phyloP scores from a whole-genome alignment of 1,140 invertebrate species.

The Paraescarpia echinospica region DNA sequence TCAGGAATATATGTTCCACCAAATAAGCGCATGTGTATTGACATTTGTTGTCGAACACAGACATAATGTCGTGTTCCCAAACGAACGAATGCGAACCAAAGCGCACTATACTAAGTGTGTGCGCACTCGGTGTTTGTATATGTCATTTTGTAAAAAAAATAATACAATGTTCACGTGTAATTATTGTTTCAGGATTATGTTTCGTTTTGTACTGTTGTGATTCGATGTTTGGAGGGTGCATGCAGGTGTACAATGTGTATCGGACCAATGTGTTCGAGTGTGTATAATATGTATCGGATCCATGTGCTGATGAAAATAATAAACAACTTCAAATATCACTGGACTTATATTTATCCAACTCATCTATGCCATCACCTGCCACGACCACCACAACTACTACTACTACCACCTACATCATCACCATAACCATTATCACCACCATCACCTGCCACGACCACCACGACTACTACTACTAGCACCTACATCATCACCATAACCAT shows the following conservation, averaged over 20 bases:
- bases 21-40: not conserved
- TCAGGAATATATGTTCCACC: not conserved
- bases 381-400: no score
- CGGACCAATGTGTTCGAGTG: not conserved
- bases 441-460: no score
- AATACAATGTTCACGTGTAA: not conserved
- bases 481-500: no score
- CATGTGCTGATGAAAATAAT: not conserved
- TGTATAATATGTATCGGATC: not conserved
- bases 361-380: no score
- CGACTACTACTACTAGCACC: no score
- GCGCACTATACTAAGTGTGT: not conserved
- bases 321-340: not conserved
- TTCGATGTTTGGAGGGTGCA: not conserved
- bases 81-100: not conserved
- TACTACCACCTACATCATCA: no score
- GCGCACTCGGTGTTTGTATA: not conserved
- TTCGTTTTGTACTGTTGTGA: slow-evolving; percentile 5
- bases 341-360: not conserved
- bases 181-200: not conserved
- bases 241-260: not conserved
- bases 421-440: no score
- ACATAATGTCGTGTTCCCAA: not conserved
- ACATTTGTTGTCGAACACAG: not conserved
- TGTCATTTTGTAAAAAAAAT: slow-evolving; percentile 2